Evolutionary conservation across 2,113 vertebrate genomes (phyloP).

Genomic region (Enhydra lutris): DNA sequence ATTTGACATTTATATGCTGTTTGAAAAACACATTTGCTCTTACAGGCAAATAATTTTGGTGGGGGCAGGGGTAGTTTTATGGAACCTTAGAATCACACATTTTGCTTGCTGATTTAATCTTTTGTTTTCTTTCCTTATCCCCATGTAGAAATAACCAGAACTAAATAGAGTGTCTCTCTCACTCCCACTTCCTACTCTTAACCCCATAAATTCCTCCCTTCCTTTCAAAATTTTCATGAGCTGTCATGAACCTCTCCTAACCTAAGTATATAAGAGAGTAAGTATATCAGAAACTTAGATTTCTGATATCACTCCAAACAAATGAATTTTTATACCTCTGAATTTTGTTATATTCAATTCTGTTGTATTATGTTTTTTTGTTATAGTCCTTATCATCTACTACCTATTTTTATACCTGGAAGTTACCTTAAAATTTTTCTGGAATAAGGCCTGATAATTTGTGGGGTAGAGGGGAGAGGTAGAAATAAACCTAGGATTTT

Average conservation of each 20-base stretch:
- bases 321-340: not conserved
- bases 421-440: slow-evolving; percentile 24
- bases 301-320: not conserved
- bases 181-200: not conserved
- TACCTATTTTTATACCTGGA: slow-evolving; percentile 2
- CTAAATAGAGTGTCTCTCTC: not conserved
- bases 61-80: not conserved
- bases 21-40: slow-evolving; percentile 30
- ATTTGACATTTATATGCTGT: not conserved
- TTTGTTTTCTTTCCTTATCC: not conserved
- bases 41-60: not conserved
- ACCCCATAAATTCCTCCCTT: not conserved
- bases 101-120: slow-evolving; percentile 19
- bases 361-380: not conserved
- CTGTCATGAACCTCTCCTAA: not conserved
- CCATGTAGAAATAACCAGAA: not conserved
- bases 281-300: not conserved
- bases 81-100: not conserved
- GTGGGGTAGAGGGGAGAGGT: not conserved
- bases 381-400: not conserved
- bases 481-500: not conserved
- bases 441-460: not conserved
- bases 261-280: not conserved
- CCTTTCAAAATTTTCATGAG: not conserved
- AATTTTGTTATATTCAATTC: not conserved